Conservation (phyloP, 2,113 vertebrate species). For the Odocoileus hemionus region DNA sequence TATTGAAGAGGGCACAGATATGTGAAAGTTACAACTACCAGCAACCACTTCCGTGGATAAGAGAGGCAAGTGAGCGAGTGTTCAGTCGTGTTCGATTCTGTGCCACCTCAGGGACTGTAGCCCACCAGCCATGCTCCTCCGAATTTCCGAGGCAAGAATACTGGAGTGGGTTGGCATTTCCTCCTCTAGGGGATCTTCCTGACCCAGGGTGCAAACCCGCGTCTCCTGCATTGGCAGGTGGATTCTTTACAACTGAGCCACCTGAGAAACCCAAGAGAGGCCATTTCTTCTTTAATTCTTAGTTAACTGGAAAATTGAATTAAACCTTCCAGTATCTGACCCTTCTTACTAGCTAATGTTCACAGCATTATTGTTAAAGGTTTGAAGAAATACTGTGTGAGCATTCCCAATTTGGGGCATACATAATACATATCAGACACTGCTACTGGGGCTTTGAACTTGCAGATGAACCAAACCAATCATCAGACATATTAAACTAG, state of each 20-base stretch:
- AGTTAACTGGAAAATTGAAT: not conserved
- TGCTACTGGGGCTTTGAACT: not conserved
- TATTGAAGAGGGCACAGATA: not conserved
- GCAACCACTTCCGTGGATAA: not conserved
- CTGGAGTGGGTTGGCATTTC: not conserved
- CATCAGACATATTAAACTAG: not conserved
- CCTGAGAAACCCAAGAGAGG: not conserved
- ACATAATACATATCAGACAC: not conserved
- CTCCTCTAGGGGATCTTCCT: not conserved
- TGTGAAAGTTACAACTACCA: not conserved
- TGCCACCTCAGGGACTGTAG: not conserved
- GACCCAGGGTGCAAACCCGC: not conserved
- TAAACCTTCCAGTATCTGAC: not conserved
- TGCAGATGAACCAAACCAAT: not conserved
- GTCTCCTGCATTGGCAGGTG: not conserved
- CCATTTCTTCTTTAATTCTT: not conserved
- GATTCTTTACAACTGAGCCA: not conserved
- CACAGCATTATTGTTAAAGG: not conserved
- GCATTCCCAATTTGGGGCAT: too few species aligned
- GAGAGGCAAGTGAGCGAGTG: not conserved
- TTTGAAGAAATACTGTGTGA: not conserved
- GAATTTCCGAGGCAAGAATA: not conserved
- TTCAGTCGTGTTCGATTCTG: not conserved
- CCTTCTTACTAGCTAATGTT: not conserved
- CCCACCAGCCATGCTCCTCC: not conserved